Percentiles rank a stretch among this genome's conserved stretches.
Conservation (phyloP, 2,113 vertebrate species). For the Myotis lucifugus region DNA sequence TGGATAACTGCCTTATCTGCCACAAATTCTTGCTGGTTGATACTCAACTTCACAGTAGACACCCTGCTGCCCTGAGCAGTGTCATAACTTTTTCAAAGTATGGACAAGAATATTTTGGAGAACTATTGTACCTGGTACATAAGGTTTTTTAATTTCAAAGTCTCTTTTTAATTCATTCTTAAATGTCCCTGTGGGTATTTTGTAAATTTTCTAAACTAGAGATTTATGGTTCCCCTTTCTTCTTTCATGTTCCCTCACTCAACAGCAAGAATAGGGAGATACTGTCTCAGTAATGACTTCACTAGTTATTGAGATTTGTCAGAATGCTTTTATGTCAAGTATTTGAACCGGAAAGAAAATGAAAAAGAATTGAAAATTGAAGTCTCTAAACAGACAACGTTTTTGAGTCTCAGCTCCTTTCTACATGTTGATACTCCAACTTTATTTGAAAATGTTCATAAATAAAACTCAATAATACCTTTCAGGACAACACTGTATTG, state of each 20-base stretch:
- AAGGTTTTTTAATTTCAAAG: background rate
- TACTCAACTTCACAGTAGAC: background rate
- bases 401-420: conserved; percentile 5
- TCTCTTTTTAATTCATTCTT: background rate
- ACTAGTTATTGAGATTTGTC: conserved; percentile 1
- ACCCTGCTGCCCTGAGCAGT: background rate
- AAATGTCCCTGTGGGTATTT: background rate
- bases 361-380: background rate
- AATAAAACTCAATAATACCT: background rate
- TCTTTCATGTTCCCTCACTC: background rate
- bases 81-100: background rate
- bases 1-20: background rate
- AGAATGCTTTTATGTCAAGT: conserved; percentile 13
- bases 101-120: background rate
- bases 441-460: conserved; percentile 24
- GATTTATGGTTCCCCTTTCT: background rate
- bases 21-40: background rate
- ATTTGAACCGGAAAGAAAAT: background rate
- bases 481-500: background rate
- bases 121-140: background rate
- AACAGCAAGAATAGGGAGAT: background rate
- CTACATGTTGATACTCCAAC: background rate
- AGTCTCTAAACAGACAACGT: background rate
- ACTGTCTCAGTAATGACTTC: background rate
- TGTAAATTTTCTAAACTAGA: conserved; percentile 23